These are phyloP conservation scores for Gastrophryne carolinensis DNA, from an alignment of 2,797 vertebrate genomes.

Conservation along the genomic window DNA sequence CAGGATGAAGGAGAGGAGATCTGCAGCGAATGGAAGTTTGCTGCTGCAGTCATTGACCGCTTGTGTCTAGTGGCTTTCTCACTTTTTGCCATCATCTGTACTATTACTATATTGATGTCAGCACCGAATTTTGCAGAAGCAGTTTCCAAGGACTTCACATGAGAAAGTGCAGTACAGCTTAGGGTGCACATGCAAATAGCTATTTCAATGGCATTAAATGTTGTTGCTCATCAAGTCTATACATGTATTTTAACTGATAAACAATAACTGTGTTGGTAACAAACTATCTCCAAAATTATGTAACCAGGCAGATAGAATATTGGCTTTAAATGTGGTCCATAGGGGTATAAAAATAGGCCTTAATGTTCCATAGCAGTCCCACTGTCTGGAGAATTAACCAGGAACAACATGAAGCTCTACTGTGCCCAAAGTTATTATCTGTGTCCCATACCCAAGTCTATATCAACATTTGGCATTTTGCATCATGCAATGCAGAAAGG, in stretches of 20 bases:
- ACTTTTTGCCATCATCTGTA: slow-evolving; percentile 89
- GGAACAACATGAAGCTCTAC: too few species aligned
- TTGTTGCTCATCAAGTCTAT: slow-evolving; percentile 27
- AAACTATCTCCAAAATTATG: background rate
- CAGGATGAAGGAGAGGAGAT: slow-evolving; percentile 84
- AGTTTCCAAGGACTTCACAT: slow-evolving; percentile 88
- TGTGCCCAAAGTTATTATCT: too few species aligned
- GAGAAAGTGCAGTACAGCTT: slow-evolving; percentile 48
- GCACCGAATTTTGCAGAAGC: slow-evolving; percentile 92
- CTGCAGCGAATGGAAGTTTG: slow-evolving; percentile 92
- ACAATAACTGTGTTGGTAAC: slow-evolving; percentile 8
- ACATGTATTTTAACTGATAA: slow-evolving; percentile 10
- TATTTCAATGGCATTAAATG: background rate
- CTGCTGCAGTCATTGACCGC: slow-evolving; percentile 87
- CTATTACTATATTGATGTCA: slow-evolving; percentile 89
- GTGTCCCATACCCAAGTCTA: too few species aligned
- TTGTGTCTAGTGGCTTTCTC: slow-evolving; percentile 89
- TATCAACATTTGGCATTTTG: too few species aligned
- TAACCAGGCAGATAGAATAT: background rate
- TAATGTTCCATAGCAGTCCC: background rate
- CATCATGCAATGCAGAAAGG: too few species aligned
- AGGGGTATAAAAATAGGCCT: background rate
- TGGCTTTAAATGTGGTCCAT: background rate
- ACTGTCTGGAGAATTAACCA: too few species aligned
- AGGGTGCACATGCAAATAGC: background rate